A percentile compares a stretch with the other conserved stretches of the same genome.
These are phyloP conservation scores for Hemichromis elongatus DNA, from an alignment of 2,113 vertebrate species.

Conservation along the genomic window DNA sequence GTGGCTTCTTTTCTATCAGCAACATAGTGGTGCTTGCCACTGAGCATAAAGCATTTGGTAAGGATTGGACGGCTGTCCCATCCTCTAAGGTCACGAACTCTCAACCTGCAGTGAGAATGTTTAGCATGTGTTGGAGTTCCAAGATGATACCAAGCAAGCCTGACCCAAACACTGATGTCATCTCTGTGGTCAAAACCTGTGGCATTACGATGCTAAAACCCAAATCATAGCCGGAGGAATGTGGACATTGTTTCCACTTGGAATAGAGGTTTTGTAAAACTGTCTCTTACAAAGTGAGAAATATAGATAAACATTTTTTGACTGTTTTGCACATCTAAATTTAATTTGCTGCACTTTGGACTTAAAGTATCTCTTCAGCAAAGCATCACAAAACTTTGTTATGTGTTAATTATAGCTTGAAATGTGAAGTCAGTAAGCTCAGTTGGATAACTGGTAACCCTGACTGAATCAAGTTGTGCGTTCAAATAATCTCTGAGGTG, in stretches of 20 bases:
- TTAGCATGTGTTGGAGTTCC: not conserved
- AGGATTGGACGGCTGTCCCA: not conserved
- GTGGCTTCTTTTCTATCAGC: rapidly evolving
- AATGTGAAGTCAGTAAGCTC: not conserved
- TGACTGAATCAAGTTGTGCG: not conserved
- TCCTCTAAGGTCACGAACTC: not conserved
- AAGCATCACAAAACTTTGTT: not conserved
- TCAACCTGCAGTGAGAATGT: not conserved
- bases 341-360: not conserved
- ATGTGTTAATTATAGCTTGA: not conserved
- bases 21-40: not conserved
- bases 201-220: not conserved
- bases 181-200: not conserved
- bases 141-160: not conserved
- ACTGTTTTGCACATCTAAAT: not conserved
- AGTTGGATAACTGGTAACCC: not conserved
- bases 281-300: not conserved
- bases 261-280: not conserved
- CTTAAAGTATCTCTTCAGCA: not conserved
- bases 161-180: not conserved
- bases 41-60: not conserved
- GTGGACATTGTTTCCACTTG: not conserved
- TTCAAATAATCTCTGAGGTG: not conserved
- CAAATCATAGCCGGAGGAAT: not conserved
- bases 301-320: not conserved